Conservation (phyloP, 2,113 vertebrate species). For the Chionomys nivalis region DNA sequence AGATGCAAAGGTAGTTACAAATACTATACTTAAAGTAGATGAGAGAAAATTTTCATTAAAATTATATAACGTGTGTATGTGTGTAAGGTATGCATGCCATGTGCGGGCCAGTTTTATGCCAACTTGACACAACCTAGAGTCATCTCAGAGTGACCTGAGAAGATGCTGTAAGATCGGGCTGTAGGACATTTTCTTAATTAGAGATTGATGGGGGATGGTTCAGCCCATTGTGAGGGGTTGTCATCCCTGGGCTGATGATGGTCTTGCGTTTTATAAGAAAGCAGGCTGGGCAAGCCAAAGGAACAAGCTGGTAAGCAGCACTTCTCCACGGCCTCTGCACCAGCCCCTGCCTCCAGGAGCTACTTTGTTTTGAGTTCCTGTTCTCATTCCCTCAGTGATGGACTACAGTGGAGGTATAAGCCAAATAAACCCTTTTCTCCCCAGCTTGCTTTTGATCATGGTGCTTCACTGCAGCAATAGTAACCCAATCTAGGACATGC, state of each 20-base stretch:
- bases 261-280: background rate
- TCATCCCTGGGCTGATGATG: background rate
- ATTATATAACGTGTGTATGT: background rate
- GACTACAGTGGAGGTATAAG: background rate
- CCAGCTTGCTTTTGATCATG: background rate
- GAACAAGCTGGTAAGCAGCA: too few species aligned
- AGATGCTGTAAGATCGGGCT: background rate
- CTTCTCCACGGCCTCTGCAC: too few species aligned
- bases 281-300: too few species aligned
- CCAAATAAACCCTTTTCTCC: background rate
- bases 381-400: background rate
- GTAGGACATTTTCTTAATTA: background rate
- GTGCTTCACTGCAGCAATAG: background rate
- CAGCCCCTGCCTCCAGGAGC: background rate
- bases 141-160: background rate
- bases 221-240: background rate
- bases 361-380: background rate
- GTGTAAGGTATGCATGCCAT: background rate
- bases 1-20: conserved; percentile 87
- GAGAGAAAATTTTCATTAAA: background rate
- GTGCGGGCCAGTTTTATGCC: background rate
- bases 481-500: background rate
- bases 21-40: background rate
- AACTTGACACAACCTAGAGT: background rate
- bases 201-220: background rate